These are phyloP conservation scores for Anableps anableps DNA, from an alignment of 2,797 vertebrate genomes.

Conservation along the genomic window DNA sequence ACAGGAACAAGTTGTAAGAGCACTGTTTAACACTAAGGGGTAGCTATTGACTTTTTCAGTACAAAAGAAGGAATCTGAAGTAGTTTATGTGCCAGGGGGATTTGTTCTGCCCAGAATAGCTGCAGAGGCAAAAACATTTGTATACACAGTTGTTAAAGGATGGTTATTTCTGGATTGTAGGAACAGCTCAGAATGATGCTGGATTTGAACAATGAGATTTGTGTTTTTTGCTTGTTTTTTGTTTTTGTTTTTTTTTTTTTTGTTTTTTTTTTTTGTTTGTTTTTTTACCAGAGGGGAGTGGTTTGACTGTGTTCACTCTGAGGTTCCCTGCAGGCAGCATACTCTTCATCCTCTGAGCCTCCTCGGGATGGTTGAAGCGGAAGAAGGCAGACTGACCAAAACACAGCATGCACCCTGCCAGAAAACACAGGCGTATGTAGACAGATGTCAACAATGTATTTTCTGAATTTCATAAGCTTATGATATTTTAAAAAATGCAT, in stretches of 20 bases:
- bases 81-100: constrained; percentile 22
- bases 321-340: constrained; percentile 85
- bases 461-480: not conserved
- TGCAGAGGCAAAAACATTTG: constrained; percentile 18
- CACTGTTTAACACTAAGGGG: not conserved
- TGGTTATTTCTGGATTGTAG: constrained; percentile 27
- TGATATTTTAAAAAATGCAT: not conserved
- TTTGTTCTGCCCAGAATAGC: constrained; percentile 48
- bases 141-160: constrained; percentile 16
- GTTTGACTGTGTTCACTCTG: constrained; percentile 63
- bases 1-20: not conserved
- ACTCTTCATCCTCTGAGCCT: constrained; percentile 96
- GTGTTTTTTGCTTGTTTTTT: not conserved
- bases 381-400: constrained; percentile 94
- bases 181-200: constrained; percentile 8
- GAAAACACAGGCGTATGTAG: not conserved
- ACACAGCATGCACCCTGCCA: constrained; percentile 95
- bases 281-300: constrained; percentile 66
- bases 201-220: not conserved
- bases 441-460: constrained; percentile 6
- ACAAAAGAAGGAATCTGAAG: not conserved
- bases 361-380: constrained; percentile 96
- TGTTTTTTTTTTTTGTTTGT: constrained; percentile 27
- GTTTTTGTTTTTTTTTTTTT: not conserved
- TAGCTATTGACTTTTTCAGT: constrained; percentile 1